Base-by-base conservation (phyloP, 1,140 invertebrate genomes). In the Caerostris darwini region DNA sequence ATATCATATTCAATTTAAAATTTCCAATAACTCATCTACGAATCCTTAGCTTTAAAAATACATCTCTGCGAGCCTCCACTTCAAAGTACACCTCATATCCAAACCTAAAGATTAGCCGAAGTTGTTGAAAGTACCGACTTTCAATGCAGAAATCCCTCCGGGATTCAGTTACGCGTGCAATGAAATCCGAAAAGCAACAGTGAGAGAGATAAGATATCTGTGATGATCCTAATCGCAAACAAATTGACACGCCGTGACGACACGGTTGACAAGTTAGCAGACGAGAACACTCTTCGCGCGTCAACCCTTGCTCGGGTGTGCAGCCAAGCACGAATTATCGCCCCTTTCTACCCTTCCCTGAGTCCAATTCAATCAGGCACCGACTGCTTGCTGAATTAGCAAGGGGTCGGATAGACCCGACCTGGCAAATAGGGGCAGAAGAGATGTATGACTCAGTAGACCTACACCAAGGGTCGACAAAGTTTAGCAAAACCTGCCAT, bases 191-290 rank as follows among this genome's bases (percentile, higher is more conserved):
- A 77, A 50, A 53, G 34, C 71, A 50, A 50, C 53, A 34, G 12
- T 14, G 61, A 50, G 34, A 77, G 34, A 77, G 71, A 77, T 77
- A 77, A 77, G 34, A 77, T 77, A 77, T 77, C 71, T 53, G 34
- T 77, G 71, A 77, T 77, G 71, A 77, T 77, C 71, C 71, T 77
- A 77, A 77, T 77, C 71, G 71, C 71, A 77, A 77, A 77, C 71
- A 77, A 85, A 85, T 85, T 85, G 83, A 85, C 83, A 59, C 57
- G 57, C 58, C 83, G 83, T 85, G 83, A 85, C 83, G 83, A 58
- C 54, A 85, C 56, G 56, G 83, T 59, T 59, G 83, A 85, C 83
- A 85, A 85, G 83, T 54, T 50, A 58, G 58, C 83, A 58, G 57
- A 85, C 71, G 71, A 77, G 71, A 77, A 77, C 8, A 77, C 71